A percentile compares a stretch with the other conserved stretches of the same genome.
Evolutionary conservation across 2,888 invertebrate genomes (phyloP).

Genomic region (Lamproptera curius): DNA sequence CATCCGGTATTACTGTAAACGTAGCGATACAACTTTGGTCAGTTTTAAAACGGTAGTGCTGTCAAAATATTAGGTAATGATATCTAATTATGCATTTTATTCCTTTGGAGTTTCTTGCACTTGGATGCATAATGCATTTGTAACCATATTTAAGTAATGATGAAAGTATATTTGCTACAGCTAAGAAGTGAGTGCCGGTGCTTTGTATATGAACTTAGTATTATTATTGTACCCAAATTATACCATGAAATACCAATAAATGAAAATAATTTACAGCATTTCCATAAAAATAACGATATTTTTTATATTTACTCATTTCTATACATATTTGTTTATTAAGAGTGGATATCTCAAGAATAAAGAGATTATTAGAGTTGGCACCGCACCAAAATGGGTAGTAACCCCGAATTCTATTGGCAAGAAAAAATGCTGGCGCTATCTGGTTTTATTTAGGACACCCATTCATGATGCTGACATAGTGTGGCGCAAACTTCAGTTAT

Average conservation of each 20-base stretch:
- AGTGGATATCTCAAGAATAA: conserved; percentile 33
- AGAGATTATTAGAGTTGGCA: conserved; percentile 52
- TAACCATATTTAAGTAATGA: no score
- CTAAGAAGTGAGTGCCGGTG: no score
- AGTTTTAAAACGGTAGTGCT: no score
- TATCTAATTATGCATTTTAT: no score
- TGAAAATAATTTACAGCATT: background rate
- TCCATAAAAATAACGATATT: background rate
- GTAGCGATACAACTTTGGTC: no score
- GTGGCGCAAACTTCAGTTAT: conserved; percentile 19
- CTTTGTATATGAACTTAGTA: no score
- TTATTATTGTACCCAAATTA: no score
- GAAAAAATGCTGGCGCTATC: conserved; percentile 47
- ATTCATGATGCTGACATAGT: conserved; percentile 19
- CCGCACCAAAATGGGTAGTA: conserved; percentile 41
- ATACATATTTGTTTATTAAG: conserved; percentile 39
- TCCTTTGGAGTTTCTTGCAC: no score
- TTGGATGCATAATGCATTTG: no score
- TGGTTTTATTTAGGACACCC: conserved; percentile 30
- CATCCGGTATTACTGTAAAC: no score
- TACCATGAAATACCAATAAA: background rate
- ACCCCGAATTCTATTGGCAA: conserved; percentile 45
- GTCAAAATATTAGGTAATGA: no score
- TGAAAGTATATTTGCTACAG: no score
- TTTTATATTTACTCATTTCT: conserved; percentile 1